phyloP scores from a whole-genome alignment of 2,888 invertebrate species.

The Scaptomyza polygonia region DNA sequence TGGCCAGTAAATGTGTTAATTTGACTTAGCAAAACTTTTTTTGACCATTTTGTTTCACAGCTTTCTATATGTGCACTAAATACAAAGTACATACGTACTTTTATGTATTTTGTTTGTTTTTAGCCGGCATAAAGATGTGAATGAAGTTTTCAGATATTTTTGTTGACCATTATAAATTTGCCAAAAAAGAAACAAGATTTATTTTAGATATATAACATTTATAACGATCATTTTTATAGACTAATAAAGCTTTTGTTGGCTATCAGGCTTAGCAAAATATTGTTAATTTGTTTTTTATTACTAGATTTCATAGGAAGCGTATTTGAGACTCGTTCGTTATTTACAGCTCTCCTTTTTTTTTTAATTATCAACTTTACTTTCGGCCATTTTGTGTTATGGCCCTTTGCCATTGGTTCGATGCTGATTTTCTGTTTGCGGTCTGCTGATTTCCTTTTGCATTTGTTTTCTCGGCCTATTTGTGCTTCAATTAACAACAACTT shows the following conservation, averaged over 20 bases:
- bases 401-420: constrained; percentile 53
- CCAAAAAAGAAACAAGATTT: no score
- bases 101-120: neutral
- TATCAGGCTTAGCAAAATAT: no score
- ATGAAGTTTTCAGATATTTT: no score
- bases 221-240: no score
- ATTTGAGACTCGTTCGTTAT: constrained; percentile 5
- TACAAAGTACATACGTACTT: neutral
- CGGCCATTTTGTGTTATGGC: constrained; percentile 65
- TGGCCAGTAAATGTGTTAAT: constrained; percentile 66
- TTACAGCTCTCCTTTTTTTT: neutral
- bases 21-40: constrained; percentile 42
- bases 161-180: no score
- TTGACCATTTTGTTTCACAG: constrained; percentile 43
- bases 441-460: constrained; percentile 60
- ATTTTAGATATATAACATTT: no score
- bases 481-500: constrained; percentile 79
- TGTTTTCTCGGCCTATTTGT: constrained; percentile 67
- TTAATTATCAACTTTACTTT: constrained; percentile 5
- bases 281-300: neutral
- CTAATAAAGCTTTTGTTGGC: no score
- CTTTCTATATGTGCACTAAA: constrained; percentile 64
- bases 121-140: no score
- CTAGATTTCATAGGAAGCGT: neutral
- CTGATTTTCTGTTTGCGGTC: constrained; percentile 19